phyloP scores from a whole-genome alignment of 1,140 invertebrate species.

The Formica selysi region DNA sequence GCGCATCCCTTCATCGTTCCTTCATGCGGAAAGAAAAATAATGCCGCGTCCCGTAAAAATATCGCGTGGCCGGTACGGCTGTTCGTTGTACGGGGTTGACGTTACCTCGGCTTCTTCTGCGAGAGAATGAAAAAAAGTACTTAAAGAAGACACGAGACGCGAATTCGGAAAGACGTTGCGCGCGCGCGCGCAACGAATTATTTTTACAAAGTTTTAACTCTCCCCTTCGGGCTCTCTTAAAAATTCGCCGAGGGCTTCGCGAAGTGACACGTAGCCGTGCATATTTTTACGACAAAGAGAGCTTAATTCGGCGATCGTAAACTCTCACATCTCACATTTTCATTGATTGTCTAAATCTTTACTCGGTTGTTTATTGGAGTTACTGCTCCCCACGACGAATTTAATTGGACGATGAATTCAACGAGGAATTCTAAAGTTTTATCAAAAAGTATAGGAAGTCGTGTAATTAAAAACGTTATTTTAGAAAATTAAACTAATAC shows the following conservation, averaged over 20 bases:
- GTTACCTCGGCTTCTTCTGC: conserved; percentile 9
- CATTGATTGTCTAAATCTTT: conserved; percentile 47
- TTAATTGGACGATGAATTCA: background rate
- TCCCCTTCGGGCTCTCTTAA: background rate
- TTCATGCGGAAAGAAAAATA: conserved; percentile 55
- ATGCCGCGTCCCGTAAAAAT: conserved; percentile 46
- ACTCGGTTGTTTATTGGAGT: too few species aligned
- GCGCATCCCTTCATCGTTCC: conserved; percentile 39
- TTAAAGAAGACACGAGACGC: conserved; percentile 29
- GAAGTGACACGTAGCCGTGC: conserved; percentile 21
- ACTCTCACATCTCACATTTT: background rate
- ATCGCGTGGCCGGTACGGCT: background rate
- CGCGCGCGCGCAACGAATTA: conserved; percentile 31
- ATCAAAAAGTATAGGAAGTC: background rate
- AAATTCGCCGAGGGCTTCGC: conserved; percentile 29
- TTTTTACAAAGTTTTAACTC: conserved; percentile 20
- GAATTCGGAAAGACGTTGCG: conserved; percentile 33
- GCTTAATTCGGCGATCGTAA: conserved; percentile 7
- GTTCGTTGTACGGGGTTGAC: background rate
- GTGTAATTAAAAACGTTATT: background rate
- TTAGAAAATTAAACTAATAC: background rate
- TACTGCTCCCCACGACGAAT: conserved; percentile 46
- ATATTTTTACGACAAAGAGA: conserved; percentile 40
- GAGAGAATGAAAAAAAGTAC: conserved; percentile 34
- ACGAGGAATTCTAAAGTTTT: conserved; percentile 7